A percentile compares a stretch with the other conserved stretches of the same genome.
Evolutionary conservation across 2,888 invertebrate species (phyloP).

Genomic region (Stegana nigrithorax): DNA sequence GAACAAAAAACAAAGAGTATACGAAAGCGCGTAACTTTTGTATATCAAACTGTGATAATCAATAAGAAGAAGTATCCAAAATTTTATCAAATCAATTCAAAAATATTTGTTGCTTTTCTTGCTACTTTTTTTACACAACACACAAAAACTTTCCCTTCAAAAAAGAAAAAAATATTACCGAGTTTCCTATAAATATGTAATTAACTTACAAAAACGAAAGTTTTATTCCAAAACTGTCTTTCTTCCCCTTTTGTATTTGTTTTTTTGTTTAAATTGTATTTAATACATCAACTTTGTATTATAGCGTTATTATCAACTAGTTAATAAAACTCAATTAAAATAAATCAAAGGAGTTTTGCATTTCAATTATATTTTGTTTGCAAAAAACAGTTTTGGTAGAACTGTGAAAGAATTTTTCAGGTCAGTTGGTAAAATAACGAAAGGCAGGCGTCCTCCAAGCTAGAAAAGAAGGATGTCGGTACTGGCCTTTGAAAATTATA

Average conservation of each 20-base stretch:
- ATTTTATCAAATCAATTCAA: conserved; percentile 20
- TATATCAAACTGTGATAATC: conserved; percentile 65
- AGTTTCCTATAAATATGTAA: neutral
- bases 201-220: conserved; percentile 27
- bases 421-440: no score
- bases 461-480: no score
- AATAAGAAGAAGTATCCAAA: conserved; percentile 39
- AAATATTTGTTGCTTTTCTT: neutral
- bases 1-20: conserved; percentile 37
- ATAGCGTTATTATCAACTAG: conserved; percentile 56
- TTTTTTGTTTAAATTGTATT: conserved; percentile 37
- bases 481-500: no score
- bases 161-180: conserved; percentile 13
- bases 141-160: conserved; percentile 19
- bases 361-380: neutral
- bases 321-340: conserved; percentile 43
- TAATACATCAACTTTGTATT: conserved; percentile 50
- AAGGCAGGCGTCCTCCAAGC: no score
- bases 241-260: neutral
- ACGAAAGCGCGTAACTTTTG: conserved; percentile 46
- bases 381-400: no score
- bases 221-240: no score
- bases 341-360: conserved; percentile 10
- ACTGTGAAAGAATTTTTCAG: no score
- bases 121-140: conserved; percentile 11